A percentile compares a stretch with the other conserved stretches of the same genome.
These are phyloP conservation scores for Odontesthes bonariensis DNA, from an alignment of 2,113 vertebrate genomes.

Conservation along the genomic window DNA sequence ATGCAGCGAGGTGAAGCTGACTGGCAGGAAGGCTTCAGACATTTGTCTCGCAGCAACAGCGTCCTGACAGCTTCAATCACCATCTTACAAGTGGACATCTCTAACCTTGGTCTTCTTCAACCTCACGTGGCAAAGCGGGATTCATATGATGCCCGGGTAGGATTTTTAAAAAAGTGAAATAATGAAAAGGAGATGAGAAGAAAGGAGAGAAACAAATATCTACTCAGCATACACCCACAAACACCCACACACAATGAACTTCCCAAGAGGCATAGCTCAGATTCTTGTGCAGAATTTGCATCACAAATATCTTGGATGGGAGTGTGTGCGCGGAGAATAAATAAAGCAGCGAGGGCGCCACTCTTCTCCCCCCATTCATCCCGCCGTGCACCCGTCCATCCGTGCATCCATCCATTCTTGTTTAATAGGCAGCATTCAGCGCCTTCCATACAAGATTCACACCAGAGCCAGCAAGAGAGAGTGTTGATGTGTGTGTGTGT, in stretches of 20 bases:
- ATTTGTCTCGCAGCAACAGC: conserved; percentile 56
- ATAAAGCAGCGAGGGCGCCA: conserved; percentile 54
- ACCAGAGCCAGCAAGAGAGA: neutral
- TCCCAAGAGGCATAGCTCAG: conserved; percentile 65
- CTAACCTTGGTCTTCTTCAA: conserved; percentile 29
- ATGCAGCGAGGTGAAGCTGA: conserved; percentile 28
- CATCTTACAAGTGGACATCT: conserved; percentile 48
- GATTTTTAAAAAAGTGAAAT: conserved; percentile 13
- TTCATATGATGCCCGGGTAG: neutral
- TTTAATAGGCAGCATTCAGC: conserved; percentile 44
- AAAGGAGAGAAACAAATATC: conserved; percentile 31
- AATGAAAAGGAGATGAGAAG: conserved; percentile 1
- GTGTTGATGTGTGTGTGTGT: conserved; percentile 11
- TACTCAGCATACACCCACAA: conserved; percentile 26
- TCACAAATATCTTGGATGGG: conserved; percentile 73
- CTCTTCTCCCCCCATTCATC: conserved; percentile 41
- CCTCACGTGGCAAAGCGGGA: neutral
- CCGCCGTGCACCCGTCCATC: conserved; percentile 40
- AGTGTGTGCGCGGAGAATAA: conserved; percentile 57
- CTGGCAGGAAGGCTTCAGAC: conserved; percentile 56
- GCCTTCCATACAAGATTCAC: conserved; percentile 25
- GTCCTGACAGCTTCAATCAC: conserved; percentile 54
- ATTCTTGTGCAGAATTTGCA: conserved; percentile 73
- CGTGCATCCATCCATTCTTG: conserved; percentile 43
- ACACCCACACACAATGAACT: conserved; percentile 46